These are phyloP conservation scores for Bombylius discolor DNA, from an alignment of 2,888 invertebrate species.

Conservation along the genomic window DNA sequence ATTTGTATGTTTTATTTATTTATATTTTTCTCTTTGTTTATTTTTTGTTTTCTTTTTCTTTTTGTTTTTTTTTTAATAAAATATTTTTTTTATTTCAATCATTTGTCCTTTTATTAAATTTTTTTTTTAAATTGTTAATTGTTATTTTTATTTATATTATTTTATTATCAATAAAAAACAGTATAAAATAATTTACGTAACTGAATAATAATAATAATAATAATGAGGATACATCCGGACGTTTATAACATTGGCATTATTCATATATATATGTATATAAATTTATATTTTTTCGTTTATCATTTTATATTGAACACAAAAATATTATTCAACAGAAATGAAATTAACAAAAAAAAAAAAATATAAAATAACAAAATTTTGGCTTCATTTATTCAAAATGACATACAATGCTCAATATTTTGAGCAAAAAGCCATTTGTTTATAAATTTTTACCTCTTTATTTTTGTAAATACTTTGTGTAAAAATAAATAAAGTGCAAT, in stretches of 20 bases:
- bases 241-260: conserved; percentile 4
- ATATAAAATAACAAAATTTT: too few relatives aligned
- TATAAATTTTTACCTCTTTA: too few relatives aligned
- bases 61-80: background rate
- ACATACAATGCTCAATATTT: too few relatives aligned
- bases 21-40: conserved; percentile 4
- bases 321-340: too few relatives aligned
- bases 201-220: background rate
- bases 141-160: background rate
- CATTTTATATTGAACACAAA: background rate
- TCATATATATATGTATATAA: background rate
- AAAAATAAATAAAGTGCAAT: too few relatives aligned
- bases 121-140: background rate
- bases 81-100: background rate
- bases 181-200: background rate
- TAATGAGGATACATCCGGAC: background rate
- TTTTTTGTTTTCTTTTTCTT: conserved; percentile 1
- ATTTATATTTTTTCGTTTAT: background rate
- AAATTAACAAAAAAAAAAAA: too few relatives aligned
- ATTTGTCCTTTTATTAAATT: background rate
- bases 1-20: conserved; percentile 5
- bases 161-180: background rate
- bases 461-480: too few relatives aligned
- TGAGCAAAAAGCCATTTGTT: too few relatives aligned
- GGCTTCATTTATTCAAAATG: too few relatives aligned